Evolutionary conservation across 2,888 invertebrate genomes (phyloP).

Genomic region (Rhagonycha lutea): DNA sequence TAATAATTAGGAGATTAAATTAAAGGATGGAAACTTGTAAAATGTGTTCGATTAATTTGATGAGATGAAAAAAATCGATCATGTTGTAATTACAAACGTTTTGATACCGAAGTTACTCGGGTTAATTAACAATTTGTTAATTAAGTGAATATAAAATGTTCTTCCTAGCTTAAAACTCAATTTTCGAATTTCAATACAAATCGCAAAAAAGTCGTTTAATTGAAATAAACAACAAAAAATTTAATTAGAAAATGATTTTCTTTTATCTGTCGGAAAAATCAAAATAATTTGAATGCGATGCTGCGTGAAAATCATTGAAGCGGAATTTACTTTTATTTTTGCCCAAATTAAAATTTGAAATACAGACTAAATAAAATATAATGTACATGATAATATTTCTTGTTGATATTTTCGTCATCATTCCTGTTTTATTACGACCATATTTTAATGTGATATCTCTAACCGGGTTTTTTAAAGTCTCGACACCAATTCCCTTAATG

Average conservation of each 20-base stretch:
- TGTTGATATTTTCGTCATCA: neutral
- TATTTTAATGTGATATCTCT: neutral
- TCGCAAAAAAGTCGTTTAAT: neutral
- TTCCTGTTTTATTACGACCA: neutral
- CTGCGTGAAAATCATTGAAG: too few relatives aligned
- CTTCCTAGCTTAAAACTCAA: too few relatives aligned
- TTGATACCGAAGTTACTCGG: too few relatives aligned
- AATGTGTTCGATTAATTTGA: too few relatives aligned
- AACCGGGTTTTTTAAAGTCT: neutral
- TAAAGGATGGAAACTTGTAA: too few relatives aligned
- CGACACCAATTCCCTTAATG: neutral
- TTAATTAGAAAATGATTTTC: neutral
- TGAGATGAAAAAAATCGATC: too few relatives aligned
- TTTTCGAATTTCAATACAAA: too few relatives aligned
- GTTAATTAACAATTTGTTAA: too few relatives aligned
- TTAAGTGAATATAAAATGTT: too few relatives aligned
- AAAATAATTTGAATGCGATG: neutral
- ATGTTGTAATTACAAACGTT: too few relatives aligned
- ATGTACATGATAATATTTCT: neutral
- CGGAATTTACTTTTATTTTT: neutral
- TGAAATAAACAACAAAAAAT: too few relatives aligned
- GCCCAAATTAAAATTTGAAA: neutral
- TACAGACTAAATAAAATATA: neutral
- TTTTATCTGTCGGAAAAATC: neutral
- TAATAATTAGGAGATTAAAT: too few relatives aligned